A percentile compares a stretch with the other conserved stretches of the same genome.
Evolutionary conservation across 2,797 vertebrate genomes (phyloP).

Genomic region (Lepilemur septentrionalis): DNA sequence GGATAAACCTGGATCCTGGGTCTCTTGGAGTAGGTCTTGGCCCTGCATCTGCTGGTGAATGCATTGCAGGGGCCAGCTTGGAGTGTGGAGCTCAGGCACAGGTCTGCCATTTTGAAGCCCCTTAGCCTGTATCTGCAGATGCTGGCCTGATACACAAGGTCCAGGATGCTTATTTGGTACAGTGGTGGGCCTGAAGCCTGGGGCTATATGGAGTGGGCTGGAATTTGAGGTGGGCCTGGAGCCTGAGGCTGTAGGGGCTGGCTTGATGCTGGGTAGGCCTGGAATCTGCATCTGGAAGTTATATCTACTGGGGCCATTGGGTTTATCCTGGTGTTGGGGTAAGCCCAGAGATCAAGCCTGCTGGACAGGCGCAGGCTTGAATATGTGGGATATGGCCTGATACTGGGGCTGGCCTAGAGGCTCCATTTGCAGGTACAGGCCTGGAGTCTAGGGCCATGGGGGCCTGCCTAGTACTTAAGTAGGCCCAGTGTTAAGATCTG

Average conservation of each 20-base stretch:
- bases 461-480: not conserved
- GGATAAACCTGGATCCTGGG: not conserved
- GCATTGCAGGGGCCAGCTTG: too few relatives aligned
- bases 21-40: not conserved
- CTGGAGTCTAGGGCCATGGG: not conserved
- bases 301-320: too few relatives aligned
- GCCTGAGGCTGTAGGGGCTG: not conserved
- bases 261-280: not conserved
- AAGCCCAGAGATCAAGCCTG: not conserved
- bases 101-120: not conserved
- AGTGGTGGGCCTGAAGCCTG: not conserved
- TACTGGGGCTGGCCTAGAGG: not conserved
- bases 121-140: not conserved
- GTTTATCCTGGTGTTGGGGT: not conserved
- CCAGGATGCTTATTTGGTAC: not conserved
- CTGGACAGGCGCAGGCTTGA: not conserved
- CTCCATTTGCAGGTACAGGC: not conserved
- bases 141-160: not conserved
- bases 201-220: not conserved
- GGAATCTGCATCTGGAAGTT: not conserved
- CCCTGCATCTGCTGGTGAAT: not conserved
- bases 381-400: not conserved
- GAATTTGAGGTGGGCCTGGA: not conserved
- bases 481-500: not conserved
- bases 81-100: not conserved